Evolutionary conservation across 2,113 vertebrate genomes (phyloP).

Genomic region (Xenopus laevis): DNA sequence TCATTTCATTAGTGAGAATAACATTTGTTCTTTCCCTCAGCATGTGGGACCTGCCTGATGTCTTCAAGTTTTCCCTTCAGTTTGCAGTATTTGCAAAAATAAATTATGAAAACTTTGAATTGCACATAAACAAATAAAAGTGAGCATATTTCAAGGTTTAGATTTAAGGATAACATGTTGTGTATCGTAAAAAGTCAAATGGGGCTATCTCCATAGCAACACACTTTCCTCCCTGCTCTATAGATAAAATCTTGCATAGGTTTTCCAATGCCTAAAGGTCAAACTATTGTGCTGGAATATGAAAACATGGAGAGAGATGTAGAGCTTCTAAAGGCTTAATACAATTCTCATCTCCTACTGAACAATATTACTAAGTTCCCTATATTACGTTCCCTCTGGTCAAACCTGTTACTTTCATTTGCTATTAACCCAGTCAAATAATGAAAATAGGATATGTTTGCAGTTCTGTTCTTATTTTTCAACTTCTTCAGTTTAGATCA

Average conservation of each 20-base stretch:
- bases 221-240: conserved; percentile 52
- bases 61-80: conserved; percentile 14
- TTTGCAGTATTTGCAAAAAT: neutral
- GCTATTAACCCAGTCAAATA: conserved; percentile 35
- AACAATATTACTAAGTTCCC: conserved; percentile 2
- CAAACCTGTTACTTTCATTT: conserved; percentile 38
- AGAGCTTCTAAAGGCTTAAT: conserved; percentile 35
- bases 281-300: conserved; percentile 14
- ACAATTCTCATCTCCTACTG: conserved; percentile 29
- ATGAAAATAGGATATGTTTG: conserved; percentile 18
- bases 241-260: conserved; percentile 55
- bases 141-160: conserved; percentile 14
- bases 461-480: conserved; percentile 3
- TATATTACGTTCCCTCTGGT: conserved; percentile 33
- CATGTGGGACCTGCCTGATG: conserved; percentile 17
- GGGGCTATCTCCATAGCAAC: conserved; percentile 60
- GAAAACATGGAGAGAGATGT: conserved; percentile 22
- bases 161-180: conserved; percentile 12
- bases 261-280: conserved; percentile 52
- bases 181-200: conserved; percentile 53
- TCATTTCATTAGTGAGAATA: neutral
- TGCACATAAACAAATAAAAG: conserved; percentile 13
- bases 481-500: neutral
- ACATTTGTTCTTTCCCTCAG: conserved; percentile 8
- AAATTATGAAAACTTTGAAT: conserved; percentile 19